Evolutionary conservation across 2,113 vertebrate genomes (phyloP).

Genomic region (Oncorhynchus gorbuscha): DNA sequence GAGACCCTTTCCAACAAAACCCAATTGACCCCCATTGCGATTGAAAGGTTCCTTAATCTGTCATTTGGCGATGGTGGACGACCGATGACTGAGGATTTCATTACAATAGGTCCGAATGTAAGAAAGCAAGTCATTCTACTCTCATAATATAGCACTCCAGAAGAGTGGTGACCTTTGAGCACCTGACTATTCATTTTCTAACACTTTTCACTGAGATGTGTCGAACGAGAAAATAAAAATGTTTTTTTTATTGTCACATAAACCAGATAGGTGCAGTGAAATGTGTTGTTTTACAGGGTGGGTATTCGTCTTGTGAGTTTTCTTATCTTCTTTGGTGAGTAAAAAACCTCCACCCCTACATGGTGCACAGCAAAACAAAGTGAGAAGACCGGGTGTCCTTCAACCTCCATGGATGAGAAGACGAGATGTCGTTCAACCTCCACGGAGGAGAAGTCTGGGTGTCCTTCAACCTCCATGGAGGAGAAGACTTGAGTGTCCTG

Average conservation of each 20-base stretch:
- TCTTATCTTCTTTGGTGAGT: too few species aligned
- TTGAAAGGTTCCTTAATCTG: constrained; percentile 61
- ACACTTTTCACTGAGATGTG: background rate
- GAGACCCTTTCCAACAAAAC: constrained; percentile 53
- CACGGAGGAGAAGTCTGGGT: too few species aligned
- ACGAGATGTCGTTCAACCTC: too few species aligned
- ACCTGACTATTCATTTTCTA: constrained; percentile 65
- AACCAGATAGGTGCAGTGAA: too few species aligned
- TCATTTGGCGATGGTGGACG: constrained; percentile 43
- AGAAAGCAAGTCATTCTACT: constrained; percentile 69
- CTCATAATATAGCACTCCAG: constrained; percentile 64
- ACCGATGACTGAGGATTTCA: constrained; percentile 54
- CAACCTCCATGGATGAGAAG: too few species aligned
- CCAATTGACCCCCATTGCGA: constrained; percentile 58
- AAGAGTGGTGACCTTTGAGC: constrained; percentile 67
- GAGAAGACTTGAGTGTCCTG: too few species aligned
- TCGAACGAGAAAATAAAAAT: background rate
- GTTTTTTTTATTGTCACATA: background rate
- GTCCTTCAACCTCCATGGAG: too few species aligned
- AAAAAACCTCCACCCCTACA: too few species aligned
- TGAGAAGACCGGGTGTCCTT: too few species aligned
- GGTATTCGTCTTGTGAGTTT: too few species aligned
- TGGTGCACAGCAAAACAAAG: too few species aligned
- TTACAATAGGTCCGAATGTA: constrained; percentile 71
- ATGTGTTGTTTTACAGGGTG: background rate